phyloP scores from a whole-genome alignment of 2,113 vertebrate genomes.

The Octodon degus region DNA sequence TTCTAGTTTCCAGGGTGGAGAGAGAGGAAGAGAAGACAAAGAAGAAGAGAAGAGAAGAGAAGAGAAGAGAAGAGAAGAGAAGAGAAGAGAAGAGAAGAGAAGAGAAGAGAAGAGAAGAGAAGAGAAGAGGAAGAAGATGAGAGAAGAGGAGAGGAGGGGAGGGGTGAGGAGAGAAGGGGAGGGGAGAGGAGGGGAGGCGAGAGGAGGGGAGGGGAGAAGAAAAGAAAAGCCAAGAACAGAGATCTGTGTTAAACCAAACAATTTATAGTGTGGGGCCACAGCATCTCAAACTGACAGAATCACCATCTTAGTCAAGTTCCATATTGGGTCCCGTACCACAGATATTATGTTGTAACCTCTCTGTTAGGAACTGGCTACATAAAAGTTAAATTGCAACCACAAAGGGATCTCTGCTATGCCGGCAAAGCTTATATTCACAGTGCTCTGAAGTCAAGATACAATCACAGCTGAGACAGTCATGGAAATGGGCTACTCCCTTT shows the following conservation, averaged over 20 bases:
- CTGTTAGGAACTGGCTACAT: not conserved
- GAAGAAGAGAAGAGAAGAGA: not conserved
- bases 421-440: not conserved
- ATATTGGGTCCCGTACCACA: not conserved
- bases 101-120: no score
- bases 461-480: not conserved
- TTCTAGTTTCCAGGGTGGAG: not conserved
- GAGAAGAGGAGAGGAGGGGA: fast-evolving
- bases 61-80: not conserved
- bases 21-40: no score
- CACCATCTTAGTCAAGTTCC: not conserved
- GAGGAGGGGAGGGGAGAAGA: no score
- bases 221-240: not conserved
- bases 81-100: no score
- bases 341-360: not conserved
- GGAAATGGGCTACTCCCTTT: not conserved
- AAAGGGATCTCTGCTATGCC: not conserved
- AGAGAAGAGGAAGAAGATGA: no score
- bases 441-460: not conserved
- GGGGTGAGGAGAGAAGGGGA: no score
- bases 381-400: not conserved
- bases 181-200: no score
- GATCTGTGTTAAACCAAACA: not conserved
- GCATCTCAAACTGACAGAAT: not conserved
- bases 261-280: not conserved